Evolutionary conservation across 2,888 invertebrate genomes (phyloP), one percentile per base, ranked within the genome.

Genomic region (Drosophila acutilabella): DNA sequence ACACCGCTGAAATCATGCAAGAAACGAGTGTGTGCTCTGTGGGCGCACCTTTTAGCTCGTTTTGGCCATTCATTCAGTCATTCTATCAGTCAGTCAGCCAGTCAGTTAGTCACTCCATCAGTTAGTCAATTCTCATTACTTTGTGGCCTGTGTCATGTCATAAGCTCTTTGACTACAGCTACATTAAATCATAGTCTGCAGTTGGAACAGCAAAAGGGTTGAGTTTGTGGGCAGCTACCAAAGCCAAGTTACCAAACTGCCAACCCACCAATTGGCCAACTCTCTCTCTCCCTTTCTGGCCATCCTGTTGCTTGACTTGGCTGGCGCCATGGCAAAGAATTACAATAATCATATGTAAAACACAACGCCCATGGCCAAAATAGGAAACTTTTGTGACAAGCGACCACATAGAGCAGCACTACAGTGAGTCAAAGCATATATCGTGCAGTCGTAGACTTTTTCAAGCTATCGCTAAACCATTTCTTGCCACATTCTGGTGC

Each of bases 1-100:
- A 65, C 68, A 80, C 58, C 68, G 66, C 71, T 67, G 74, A 88
- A 30, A 80, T 88, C 86, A 82, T 85, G 83, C 83, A 83, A 88
- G 74, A 64, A 59, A 59, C 66, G 54, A 51, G 47, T 41, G 23
- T n/a, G 2, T 20, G 20, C 41, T 50, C n/a, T 44, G 61, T 78
- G 68, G 85, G 83, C 88, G 67, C 83, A 83, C 77, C 88, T 77
- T 80, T 78, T 76, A 33, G 51, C 51, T 38, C 30, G 53, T 58
- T 76, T 77, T 70, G 61, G 64, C 62, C 65, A 77, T 78, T 64
- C 36, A 36, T 18, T 36, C 59, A 59, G 26, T 59, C 58, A 48
- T 36, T 59, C 59, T 47, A 3, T 47, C 57, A 33, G 1, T 52
- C 67, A 57, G 33, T 47, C 75, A 60, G 18, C 60, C 60, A 65